These are phyloP conservation scores for Hirudo medicinalis DNA, from an alignment of 1,140 invertebrate genomes.

Conservation along the genomic window DNA sequence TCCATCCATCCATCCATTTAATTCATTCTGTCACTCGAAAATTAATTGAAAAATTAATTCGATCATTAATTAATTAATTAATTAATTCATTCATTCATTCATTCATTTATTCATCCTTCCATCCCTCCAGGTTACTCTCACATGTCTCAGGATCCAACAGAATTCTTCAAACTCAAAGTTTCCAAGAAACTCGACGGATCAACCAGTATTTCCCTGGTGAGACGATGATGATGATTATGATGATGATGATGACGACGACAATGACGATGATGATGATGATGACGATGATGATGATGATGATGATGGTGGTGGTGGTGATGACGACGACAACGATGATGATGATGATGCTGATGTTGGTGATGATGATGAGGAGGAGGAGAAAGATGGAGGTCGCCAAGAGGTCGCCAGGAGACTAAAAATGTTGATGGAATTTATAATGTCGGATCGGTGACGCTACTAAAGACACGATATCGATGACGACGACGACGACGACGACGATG, in stretches of 20 bases:
- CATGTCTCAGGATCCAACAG: neutral
- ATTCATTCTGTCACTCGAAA: no score
- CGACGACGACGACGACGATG: constrained; percentile 9
- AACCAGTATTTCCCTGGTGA: neutral
- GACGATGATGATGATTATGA: constrained; percentile 12
- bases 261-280: constrained; percentile 17
- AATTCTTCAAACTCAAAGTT: constrained; percentile 15
- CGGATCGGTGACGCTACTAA: no score
- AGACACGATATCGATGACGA: neutral
- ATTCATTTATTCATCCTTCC: no score
- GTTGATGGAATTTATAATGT: no score
- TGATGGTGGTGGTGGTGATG: neutral
- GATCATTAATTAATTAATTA: no score
- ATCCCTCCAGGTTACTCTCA: no score
- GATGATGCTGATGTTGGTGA: constrained; percentile 13
- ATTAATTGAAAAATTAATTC: no score
- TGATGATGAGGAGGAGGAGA: neutral
- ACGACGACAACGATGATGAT: constrained; percentile 10
- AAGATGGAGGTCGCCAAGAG: no score
- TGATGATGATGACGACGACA: neutral
- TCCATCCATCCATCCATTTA: no score
- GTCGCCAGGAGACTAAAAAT: no score
- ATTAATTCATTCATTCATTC: no score
- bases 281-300: constrained; percentile 15
- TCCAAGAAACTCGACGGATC: constrained; percentile 7